Conservation (phyloP, 2,797 vertebrate genomes). For the Enteromius radiatus region DNA sequence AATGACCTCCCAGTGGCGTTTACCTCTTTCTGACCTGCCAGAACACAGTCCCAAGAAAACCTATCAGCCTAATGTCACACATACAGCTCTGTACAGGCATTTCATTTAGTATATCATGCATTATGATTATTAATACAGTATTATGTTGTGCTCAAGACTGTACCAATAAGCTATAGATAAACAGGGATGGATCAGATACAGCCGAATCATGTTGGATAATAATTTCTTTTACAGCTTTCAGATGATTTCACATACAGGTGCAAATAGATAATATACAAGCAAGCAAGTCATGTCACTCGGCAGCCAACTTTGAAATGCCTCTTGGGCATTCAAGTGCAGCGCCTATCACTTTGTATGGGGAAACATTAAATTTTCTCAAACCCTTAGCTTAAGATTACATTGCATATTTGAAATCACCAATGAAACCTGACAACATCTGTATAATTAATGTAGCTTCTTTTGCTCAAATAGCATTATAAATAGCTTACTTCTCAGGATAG, state of each 20-base stretch:
- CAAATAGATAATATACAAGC: too few relatives aligned
- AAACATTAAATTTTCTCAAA: too few relatives aligned
- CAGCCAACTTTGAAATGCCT: too few relatives aligned
- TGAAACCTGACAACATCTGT: too few relatives aligned
- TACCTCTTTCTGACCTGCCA: slow-evolving; percentile 86
- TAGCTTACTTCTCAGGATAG: too few relatives aligned
- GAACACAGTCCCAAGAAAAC: slow-evolving; percentile 40
- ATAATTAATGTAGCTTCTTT: too few relatives aligned
- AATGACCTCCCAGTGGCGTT: slow-evolving; percentile 92
- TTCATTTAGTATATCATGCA: background rate
- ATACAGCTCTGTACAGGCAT: background rate
- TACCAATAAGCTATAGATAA: background rate
- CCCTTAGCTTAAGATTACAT: too few relatives aligned
- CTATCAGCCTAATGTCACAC: background rate
- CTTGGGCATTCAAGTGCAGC: too few relatives aligned
- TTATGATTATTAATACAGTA: background rate
- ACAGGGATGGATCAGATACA: background rate
- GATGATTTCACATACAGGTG: background rate
- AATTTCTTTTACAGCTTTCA: background rate
- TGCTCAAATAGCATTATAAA: too few relatives aligned
- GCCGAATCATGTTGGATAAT: background rate
- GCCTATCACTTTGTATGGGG: too few relatives aligned
- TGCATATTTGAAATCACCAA: too few relatives aligned
- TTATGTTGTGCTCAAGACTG: background rate
- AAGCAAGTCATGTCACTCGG: too few relatives aligned